Percentiles rank a stretch among this genome's conserved stretches.
phyloP scores from a whole-genome alignment of 2,797 vertebrate genomes.

The Lerista edwardsae region DNA sequence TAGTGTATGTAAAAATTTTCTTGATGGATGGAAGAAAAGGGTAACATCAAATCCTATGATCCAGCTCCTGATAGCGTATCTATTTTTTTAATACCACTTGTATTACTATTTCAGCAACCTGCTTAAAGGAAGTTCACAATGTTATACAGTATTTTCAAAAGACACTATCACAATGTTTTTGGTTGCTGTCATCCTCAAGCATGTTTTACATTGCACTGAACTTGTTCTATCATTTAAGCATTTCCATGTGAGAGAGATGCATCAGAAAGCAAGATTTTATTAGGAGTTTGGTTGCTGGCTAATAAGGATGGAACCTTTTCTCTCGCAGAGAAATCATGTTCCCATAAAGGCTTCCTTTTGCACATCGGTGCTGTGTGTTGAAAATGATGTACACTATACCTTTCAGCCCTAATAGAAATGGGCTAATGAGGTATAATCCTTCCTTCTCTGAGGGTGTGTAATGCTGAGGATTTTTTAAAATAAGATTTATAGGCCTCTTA shows the following conservation, averaged over 20 bases:
- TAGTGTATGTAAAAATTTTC: neutral
- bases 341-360: neutral
- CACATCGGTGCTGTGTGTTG: neutral
- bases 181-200: neutral
- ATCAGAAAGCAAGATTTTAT: neutral
- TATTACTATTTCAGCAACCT: neutral
- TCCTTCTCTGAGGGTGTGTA: slow-evolving; percentile 29
- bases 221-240: neutral
- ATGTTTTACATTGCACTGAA: neutral
- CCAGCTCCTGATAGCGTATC: neutral
- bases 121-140: neutral
- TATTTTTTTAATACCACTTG: neutral
- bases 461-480: slow-evolving; percentile 33
- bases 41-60: neutral
- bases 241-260: neutral
- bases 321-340: neutral
- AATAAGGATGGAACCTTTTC: neutral
- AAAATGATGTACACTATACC: neutral
- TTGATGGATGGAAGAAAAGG: neutral
- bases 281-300: neutral
- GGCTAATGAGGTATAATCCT: slow-evolving; percentile 37
- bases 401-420: slow-evolving; percentile 2
- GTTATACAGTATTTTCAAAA: neutral
- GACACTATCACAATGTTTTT: neutral
- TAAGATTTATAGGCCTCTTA: slow-evolving; percentile 34